Evolutionary conservation across 2,113 vertebrate species (phyloP).

Genomic region (Oryzias melastigma): DNA sequence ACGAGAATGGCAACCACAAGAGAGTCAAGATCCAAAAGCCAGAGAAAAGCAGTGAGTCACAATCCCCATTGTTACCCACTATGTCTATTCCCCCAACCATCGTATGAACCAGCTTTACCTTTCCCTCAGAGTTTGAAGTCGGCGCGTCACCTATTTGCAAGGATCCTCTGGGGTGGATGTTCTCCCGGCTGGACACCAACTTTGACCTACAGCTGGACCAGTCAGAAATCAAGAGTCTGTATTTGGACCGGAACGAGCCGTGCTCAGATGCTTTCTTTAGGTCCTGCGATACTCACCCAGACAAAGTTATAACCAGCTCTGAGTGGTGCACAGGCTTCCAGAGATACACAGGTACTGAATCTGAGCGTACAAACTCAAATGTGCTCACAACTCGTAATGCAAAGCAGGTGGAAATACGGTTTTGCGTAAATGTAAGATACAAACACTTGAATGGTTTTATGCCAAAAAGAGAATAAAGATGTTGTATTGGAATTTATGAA

Average conservation of each 20-base stretch:
- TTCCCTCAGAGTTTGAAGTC: slow-evolving; percentile 84
- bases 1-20: slow-evolving; percentile 88
- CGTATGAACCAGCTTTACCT: not conserved
- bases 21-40: slow-evolving; percentile 84
- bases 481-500: no score
- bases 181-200: slow-evolving; percentile 94
- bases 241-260: slow-evolving; percentile 88
- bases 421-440: no score
- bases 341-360: slow-evolving; percentile 89
- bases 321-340: slow-evolving; percentile 99
- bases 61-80: not conserved
- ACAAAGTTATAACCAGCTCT: slow-evolving; percentile 91
- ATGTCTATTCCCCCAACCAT: not conserved
- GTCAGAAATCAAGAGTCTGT: slow-evolving; percentile 90
- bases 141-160: slow-evolving; percentile 90
- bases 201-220: slow-evolving; percentile 92
- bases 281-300: slow-evolving; percentile 88
- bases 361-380: not conserved
- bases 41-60: slow-evolving; percentile 88
- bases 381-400: not conserved
- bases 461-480: no score
- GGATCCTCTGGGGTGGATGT: slow-evolving; percentile 97
- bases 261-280: slow-evolving; percentile 91
- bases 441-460: no score
- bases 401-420: no score